phyloP scores from a whole-genome alignment of 2,113 vertebrate genomes.

The Conger conger region DNA sequence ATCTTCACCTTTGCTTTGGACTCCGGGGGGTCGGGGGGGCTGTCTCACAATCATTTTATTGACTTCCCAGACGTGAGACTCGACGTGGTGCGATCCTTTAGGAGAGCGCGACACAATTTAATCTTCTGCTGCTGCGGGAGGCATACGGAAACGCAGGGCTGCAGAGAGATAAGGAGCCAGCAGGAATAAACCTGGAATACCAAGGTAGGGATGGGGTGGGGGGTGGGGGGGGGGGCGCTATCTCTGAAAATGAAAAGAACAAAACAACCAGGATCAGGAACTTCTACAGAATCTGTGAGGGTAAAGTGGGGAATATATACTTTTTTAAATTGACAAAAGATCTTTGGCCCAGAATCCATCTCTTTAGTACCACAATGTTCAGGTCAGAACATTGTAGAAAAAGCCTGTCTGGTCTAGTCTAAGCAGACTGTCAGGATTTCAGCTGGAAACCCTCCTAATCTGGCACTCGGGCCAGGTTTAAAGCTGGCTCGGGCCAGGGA shows the following conservation, averaged over 20 bases:
- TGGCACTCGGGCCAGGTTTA: neutral
- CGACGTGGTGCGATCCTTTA: neutral
- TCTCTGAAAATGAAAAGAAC: neutral
- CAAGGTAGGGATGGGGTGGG: neutral
- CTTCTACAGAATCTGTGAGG: neutral
- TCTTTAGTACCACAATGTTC: neutral
- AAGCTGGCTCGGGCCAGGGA: neutral
- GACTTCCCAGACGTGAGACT: neutral
- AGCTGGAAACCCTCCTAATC: neutral
- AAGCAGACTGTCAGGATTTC: neutral
- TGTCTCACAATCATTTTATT: constrained; percentile 6
- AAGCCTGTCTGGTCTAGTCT: neutral
- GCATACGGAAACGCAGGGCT: constrained; percentile 5
- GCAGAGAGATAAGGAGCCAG: constrained; percentile 1
- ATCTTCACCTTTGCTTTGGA: constrained; percentile 1
- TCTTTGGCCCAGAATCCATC: neutral
- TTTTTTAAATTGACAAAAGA: too few relatives aligned
- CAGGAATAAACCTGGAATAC: constrained; percentile 15
- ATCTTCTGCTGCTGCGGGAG: constrained; percentile 19
- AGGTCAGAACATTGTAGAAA: neutral
- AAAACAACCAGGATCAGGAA: constrained; percentile 13
- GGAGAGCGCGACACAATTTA: constrained; percentile 23
- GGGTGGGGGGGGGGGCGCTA: neutral
- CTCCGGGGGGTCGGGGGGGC: neutral
- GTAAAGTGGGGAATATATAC: too few relatives aligned